phyloP scores from a whole-genome alignment of 2,113 vertebrate species.

The Charina bottae region DNA sequence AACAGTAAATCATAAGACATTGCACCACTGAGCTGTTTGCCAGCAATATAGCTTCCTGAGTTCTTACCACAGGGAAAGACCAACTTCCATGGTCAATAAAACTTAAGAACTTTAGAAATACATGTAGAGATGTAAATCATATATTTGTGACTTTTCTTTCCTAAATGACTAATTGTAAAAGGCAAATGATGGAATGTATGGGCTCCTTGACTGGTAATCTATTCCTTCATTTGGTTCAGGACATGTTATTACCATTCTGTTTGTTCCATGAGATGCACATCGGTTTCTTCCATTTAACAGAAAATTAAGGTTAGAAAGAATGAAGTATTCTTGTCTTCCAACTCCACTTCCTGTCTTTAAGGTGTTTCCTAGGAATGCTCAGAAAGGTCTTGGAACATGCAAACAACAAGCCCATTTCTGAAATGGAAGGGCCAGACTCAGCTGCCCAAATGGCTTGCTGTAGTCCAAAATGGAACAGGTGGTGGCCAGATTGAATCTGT shows the following conservation, averaged over 20 bases:
- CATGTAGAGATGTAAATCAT: constrained; percentile 77
- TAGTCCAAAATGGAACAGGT: constrained; percentile 76
- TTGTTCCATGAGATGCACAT: constrained; percentile 42
- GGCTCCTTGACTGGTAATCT: constrained; percentile 51
- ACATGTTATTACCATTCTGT: constrained; percentile 31
- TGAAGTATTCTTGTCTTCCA: background rate
- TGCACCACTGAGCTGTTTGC: constrained; percentile 82
- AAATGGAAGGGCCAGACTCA: constrained; percentile 50
- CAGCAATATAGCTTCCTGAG: constrained; percentile 74
- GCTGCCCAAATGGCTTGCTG: constrained; percentile 54
- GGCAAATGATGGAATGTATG: constrained; percentile 57
- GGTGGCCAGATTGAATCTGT: constrained; percentile 78
- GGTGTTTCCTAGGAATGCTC: constrained; percentile 26
- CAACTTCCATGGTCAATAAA: constrained; percentile 87
- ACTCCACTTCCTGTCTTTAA: background rate
- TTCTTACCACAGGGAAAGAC: constrained; percentile 80
- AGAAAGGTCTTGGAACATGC: constrained; percentile 39
- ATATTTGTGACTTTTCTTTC: constrained; percentile 76
- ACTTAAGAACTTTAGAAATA: constrained; percentile 84
- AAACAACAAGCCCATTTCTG: constrained; percentile 45
- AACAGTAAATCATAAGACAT: constrained; percentile 83
- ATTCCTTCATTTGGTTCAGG: constrained; percentile 54
- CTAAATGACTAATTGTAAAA: constrained; percentile 71
- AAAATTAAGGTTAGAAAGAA: constrained; percentile 12
- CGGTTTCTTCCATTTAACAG: constrained; percentile 51